Conservation (phyloP, 92 coral and sea anemone genomes). For the Desmophyllum pertusum region DNA sequence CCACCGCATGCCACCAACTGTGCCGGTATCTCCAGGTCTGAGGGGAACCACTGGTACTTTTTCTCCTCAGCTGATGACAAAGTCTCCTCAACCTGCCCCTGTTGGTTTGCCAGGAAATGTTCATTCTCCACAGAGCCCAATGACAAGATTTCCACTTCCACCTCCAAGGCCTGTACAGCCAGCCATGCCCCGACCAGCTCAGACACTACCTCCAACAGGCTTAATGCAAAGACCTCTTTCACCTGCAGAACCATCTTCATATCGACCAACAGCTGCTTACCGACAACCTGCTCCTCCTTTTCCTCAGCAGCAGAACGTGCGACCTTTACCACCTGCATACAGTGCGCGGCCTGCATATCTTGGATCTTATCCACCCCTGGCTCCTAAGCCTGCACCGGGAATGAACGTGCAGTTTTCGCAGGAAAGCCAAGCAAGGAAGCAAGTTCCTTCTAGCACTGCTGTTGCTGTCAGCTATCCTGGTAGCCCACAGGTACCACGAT, state of each 20-base stretch:
- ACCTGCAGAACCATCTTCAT: slow-evolving; percentile 13
- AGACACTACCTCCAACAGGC: slow-evolving; percentile 29
- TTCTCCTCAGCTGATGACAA: slow-evolving; percentile 9
- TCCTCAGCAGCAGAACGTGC: slow-evolving; percentile 40
- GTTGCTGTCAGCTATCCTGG: slow-evolving; percentile 5
- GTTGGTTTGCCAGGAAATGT: slow-evolving; percentile 10
- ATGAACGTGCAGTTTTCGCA: slow-evolving; percentile 35
- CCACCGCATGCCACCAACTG: slow-evolving; percentile 29
- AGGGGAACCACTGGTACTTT: neutral
- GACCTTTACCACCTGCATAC: slow-evolving; percentile 29
- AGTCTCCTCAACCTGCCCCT: slow-evolving; percentile 6
- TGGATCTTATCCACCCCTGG: slow-evolving; percentile 32
- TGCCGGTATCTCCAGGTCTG: slow-evolving; percentile 30
- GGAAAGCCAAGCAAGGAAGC: slow-evolving; percentile 13
- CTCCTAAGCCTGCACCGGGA: slow-evolving; percentile 46
- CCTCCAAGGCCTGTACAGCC: slow-evolving; percentile 35
- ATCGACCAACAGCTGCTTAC: slow-evolving; percentile 29
- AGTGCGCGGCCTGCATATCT: slow-evolving; percentile 29
- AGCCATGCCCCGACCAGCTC: slow-evolving; percentile 8
- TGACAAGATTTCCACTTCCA: slow-evolving; percentile 21
- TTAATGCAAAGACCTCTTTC: slow-evolving; percentile 19
- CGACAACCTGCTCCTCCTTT: slow-evolving; percentile 21
- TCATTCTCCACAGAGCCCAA: slow-evolving; percentile 8
- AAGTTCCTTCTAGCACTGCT: slow-evolving; percentile 13
- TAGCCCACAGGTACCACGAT: neutral